phyloP scores from a whole-genome alignment of 2,888 invertebrate genomes.

The Agonopterix subpropinquella region DNA sequence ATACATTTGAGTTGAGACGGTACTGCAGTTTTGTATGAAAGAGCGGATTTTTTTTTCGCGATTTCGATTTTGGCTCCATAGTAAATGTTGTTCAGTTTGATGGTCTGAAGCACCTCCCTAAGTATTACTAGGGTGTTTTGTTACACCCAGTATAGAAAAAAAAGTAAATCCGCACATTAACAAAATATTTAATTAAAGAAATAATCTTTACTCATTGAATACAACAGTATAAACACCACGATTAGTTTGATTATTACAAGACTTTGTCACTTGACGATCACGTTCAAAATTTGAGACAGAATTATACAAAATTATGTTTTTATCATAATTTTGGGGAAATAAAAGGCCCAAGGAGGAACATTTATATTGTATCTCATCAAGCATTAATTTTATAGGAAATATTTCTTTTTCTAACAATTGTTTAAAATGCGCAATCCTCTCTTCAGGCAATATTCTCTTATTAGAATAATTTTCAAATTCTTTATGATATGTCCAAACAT shows the following conservation, averaged over 20 bases:
- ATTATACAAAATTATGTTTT: neutral
- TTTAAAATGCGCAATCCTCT: slow-evolving; percentile 38
- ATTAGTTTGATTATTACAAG: slow-evolving; percentile 27
- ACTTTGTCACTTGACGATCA: slow-evolving; percentile 1
- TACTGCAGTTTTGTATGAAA: too few species aligned
- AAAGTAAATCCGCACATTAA: too few species aligned
- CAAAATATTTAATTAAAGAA: too few species aligned
- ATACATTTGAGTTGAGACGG: too few species aligned
- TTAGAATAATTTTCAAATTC: too few species aligned
- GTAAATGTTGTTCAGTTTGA: too few species aligned
- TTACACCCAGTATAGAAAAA: too few species aligned
- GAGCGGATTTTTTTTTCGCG: too few species aligned
- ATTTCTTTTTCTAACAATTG: slow-evolving; percentile 49
- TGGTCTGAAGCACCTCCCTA: too few species aligned
- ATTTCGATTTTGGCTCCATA: too few species aligned
- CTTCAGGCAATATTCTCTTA: slow-evolving; percentile 27
- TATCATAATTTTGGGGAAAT: neutral
- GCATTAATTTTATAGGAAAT: slow-evolving; percentile 42
- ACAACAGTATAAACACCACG: slow-evolving; percentile 61
- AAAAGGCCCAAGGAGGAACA: slow-evolving; percentile 35
- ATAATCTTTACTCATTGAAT: slow-evolving; percentile 35
- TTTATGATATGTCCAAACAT: too few species aligned
- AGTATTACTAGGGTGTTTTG: too few species aligned
- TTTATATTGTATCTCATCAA: slow-evolving; percentile 45
- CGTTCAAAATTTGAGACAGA: neutral